Percentiles rank a stretch among this genome's conserved stretches.
Evolutionary conservation across 1,140 invertebrate species (phyloP).

Genomic region (Zaprionus inermis): DNA sequence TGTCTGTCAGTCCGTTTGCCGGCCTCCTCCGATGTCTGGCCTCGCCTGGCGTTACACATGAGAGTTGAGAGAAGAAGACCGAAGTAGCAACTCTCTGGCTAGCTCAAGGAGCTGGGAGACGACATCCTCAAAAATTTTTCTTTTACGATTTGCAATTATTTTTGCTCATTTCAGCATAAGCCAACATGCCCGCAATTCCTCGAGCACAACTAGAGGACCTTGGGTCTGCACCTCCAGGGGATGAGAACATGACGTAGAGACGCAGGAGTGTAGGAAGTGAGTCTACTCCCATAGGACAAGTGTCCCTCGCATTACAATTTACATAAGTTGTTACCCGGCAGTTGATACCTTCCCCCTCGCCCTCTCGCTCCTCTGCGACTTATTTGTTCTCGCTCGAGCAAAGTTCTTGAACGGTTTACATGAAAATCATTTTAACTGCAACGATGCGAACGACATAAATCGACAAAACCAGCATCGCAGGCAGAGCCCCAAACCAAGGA

Average conservation of each 20-base stretch:
- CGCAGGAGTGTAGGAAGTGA: background rate
- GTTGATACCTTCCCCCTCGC: conserved; percentile 76
- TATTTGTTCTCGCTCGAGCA: conserved; percentile 66
- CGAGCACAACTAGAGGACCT: conserved; percentile 61
- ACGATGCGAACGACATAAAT: conserved; percentile 48
- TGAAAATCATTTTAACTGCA: conserved; percentile 77
- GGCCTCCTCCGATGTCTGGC: background rate
- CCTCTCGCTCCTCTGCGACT: conserved; percentile 14
- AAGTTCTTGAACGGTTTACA: conserved; percentile 63
- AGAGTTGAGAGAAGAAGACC: background rate
- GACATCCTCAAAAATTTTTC: conserved; percentile 63
- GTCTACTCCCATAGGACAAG: conserved; percentile 8
- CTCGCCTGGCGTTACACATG: conserved; percentile 38
- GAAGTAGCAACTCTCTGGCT: no score
- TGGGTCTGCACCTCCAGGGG: conserved; percentile 46
- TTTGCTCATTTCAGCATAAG: conserved; percentile 82
- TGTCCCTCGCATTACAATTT: conserved; percentile 62
- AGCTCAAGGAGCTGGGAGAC: no score
- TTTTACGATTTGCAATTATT: conserved; percentile 82
- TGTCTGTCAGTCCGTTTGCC: background rate
- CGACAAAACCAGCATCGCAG: conserved; percentile 13
- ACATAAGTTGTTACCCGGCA: conserved; percentile 60
- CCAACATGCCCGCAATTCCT: conserved; percentile 78
- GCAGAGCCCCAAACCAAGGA: background rate
- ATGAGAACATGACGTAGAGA: conserved; percentile 37